These are phyloP conservation scores for Drosophila pectinifera DNA, from an alignment of 1,140 invertebrate species.

Conservation along the genomic window DNA sequence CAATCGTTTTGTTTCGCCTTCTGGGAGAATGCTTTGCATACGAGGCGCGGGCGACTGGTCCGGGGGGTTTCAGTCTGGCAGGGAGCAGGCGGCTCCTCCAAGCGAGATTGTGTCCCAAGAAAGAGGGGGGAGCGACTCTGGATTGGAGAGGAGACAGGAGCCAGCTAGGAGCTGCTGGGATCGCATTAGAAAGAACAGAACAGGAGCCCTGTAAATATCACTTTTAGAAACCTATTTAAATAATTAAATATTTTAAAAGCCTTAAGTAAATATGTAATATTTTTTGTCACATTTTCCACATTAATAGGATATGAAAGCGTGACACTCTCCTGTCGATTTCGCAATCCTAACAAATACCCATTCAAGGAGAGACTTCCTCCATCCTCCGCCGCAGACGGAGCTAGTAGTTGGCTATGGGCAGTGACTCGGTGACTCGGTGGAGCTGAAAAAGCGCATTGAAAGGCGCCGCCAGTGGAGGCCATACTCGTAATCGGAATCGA, in stretches of 20 bases:
- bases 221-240: not conserved
- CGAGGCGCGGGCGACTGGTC: slow-evolving; percentile 26
- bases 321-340: slow-evolving; percentile 11
- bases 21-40: slow-evolving; percentile 66
- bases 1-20: slow-evolving; percentile 68
- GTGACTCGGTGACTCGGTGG: slow-evolving; percentile 22
- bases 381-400: not conserved
- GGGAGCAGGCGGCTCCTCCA: slow-evolving; percentile 3
- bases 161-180: slow-evolving; percentile 2
- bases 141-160: not conserved
- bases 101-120: slow-evolving; percentile 39
- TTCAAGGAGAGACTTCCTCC: slow-evolving; percentile 1
- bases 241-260: not conserved
- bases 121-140: not conserved
- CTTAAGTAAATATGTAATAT: not conserved
- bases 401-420: slow-evolving; percentile 10
- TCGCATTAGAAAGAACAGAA: slow-evolving; percentile 20
- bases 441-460: slow-evolving; percentile 58
- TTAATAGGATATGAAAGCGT: slow-evolving; percentile 4
- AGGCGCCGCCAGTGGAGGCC: slow-evolving; percentile 57
- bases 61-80: slow-evolving; percentile 6
- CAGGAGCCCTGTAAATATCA: too few species aligned
- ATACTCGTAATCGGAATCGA: slow-evolving; percentile 59
- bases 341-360: not conserved
- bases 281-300: not conserved